phyloP scores from a whole-genome alignment of 1,140 invertebrate genomes.

The Bombus superbus region DNA sequence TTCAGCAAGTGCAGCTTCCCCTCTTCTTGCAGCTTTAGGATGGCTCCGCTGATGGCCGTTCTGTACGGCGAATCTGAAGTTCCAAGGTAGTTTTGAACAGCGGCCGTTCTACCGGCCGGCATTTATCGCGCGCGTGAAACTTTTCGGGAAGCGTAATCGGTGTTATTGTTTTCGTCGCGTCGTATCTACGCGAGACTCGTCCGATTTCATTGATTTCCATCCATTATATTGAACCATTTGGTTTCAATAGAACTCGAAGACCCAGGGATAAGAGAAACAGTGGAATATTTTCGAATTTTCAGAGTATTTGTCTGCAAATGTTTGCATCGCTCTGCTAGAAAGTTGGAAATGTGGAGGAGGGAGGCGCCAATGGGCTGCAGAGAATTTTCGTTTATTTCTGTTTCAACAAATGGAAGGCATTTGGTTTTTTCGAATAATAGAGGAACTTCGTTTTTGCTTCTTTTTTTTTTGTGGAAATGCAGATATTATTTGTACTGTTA shows the following conservation, averaged over 20 bases:
- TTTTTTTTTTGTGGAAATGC: not conserved
- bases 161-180: slow-evolving; percentile 20
- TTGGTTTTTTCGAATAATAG: not conserved
- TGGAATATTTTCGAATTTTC: not conserved
- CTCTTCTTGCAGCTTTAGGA: slow-evolving; percentile 96
- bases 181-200: not conserved
- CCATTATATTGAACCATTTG: slow-evolving; percentile 15
- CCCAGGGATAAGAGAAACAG: not conserved
- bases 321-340: not conserved
- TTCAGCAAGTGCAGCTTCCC: slow-evolving; percentile 95
- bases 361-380: not conserved
- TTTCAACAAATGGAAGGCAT: not conserved
- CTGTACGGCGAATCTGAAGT: slow-evolving; percentile 92
- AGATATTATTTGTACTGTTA: not conserved
- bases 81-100: slow-evolving; percentile 57
- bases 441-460: not conserved
- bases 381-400: not conserved
- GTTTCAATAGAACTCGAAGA: not conserved
- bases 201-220: not conserved
- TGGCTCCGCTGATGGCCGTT: slow-evolving; percentile 93
- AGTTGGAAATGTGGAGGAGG: not conserved
- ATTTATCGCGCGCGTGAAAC: slow-evolving; percentile 49
- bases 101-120: not conserved
- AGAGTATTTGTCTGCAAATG: too few species aligned
- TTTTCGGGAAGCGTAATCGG: slow-evolving; percentile 28